Base-by-base conservation (phyloP, 2,888 invertebrate species). In the Nomada hirtipes region DNA sequence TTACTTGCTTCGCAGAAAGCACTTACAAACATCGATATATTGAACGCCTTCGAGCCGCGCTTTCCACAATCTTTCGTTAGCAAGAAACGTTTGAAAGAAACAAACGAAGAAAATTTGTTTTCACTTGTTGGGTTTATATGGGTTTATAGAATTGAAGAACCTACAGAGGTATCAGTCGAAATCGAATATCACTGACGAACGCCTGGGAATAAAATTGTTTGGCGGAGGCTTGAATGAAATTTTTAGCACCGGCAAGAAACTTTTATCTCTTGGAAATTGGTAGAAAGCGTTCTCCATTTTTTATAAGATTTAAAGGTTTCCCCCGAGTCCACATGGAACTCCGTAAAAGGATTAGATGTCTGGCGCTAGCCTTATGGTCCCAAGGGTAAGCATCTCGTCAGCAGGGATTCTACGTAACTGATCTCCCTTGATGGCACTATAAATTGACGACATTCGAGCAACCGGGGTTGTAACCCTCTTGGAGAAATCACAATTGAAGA, bases 321-420 rank as follows among this genome's bases (percentile, higher is more conserved):
- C 53, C 36, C 9, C 7, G 65, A 44, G 53, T 44, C 47, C 20
- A 18, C 71, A 29, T 44, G 73, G 26, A 63, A 68, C 44, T 53
- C 26, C 42, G 61, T 79, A 64, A 53, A 79, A 82, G 79, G 76
- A 82, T 85, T 75, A 82, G 67, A 65, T 53, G 72, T 64, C 67
- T 55, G 50, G n/a, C 47, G 36, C 53, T 61, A 11, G 15, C 63
- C 44, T 72, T 42, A 57, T 18, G 44, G 63, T 65, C 72, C 63
- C 73, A 29, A 11, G 64, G 65, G 78, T 75, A 69, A 69, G 72
- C 61, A 65, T 44, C 71, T 74, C 68, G 82, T 82, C 82, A 80
- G 77, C 71, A 63, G 57, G 59, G 79, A 82, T 82, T 74, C 71
- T 23, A 65, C 57, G 76, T 86, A 86, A 86, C 77, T 72, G 86